Evolutionary conservation across 2,113 vertebrate genomes (phyloP), one percentile per base, ranked within the genome.

Genomic region (Myotis lucifugus): DNA sequence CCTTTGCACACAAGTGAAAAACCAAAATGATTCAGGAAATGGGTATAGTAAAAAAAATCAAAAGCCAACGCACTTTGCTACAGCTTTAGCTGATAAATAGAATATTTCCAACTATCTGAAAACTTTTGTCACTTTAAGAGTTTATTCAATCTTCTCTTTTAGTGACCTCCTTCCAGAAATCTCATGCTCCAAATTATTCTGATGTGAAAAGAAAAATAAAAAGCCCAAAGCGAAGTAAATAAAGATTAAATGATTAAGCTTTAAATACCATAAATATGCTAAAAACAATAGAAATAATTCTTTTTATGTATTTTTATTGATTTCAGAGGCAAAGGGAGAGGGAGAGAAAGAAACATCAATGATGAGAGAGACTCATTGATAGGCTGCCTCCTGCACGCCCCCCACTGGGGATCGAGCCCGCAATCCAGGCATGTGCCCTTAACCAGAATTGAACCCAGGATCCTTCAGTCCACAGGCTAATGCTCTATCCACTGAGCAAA

Each of bases 231-330:
- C 77, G 93, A 96, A 97, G 89, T 84, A 97, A 97, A 94, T 97
- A 88, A 97, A 97, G 88, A 96, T 97, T 96, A 97, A 96, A 34
- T 54, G 67, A 88, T 97, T 97, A 98, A 97, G 91, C 73, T 70
- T 97, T 95, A 91, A 94, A 98, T 94, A 52, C 70, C 74, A 97
- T 88, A 95, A 92, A 84, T 3, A 27, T 69, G 46, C 78, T 97
- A 83, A 97, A 93, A 97, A 97, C 94, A 97, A 97, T 88, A 95
- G 42, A 95, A 97, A 93, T 77, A 97, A 98, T 97, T 98, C 6
- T 97, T 96, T 27, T 25, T 61, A 61, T 27, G 25, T 12, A 1
- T 61, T 61, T 61, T 61, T 27, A 61, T 59, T 59, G 23, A 59
- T 61, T 61, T 61, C 59, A 61, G 59, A 61, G 25, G 11, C 59